Evolutionary conservation across 2,113 vertebrate genomes (phyloP).

Genomic region (Mesoclemmys tuberculata): DNA sequence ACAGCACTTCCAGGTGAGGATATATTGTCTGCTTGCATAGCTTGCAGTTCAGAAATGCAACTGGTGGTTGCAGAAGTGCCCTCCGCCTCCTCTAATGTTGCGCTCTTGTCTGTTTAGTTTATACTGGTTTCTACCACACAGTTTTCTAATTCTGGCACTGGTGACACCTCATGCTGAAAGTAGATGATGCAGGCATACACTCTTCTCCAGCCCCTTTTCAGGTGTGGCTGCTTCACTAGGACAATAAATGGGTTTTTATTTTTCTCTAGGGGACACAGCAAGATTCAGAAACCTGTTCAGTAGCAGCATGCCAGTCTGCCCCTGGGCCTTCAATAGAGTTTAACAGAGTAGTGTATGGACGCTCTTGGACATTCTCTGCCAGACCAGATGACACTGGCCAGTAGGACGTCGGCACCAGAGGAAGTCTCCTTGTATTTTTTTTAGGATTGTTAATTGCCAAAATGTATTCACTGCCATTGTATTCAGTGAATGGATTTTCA

Average conservation of each 20-base stretch:
- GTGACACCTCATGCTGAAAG: background rate
- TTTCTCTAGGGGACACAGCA: background rate
- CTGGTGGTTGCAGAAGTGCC: background rate
- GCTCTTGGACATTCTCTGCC: background rate
- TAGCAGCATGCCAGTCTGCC: background rate
- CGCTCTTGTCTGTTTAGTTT: background rate
- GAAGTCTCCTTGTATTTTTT: background rate
- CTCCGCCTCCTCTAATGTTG: background rate
- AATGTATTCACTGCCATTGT: background rate
- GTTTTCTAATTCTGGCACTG: background rate
- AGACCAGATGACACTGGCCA: background rate
- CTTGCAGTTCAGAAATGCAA: background rate
- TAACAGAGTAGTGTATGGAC: background rate
- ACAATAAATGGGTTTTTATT: background rate
- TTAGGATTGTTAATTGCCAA: background rate
- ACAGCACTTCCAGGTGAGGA: conserved; percentile 94
- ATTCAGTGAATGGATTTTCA: background rate
- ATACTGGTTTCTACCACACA: background rate
- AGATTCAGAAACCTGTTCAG: background rate
- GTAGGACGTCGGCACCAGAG: background rate
- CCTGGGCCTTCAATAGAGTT: background rate
- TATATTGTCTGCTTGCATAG: background rate
- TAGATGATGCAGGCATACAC: background rate
- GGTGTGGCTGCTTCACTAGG: background rate
- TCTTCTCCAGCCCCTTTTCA: background rate